These are phyloP conservation scores for Drosophila mercatorum DNA, from an alignment of 2,888 invertebrate species.

Conservation along the genomic window DNA sequence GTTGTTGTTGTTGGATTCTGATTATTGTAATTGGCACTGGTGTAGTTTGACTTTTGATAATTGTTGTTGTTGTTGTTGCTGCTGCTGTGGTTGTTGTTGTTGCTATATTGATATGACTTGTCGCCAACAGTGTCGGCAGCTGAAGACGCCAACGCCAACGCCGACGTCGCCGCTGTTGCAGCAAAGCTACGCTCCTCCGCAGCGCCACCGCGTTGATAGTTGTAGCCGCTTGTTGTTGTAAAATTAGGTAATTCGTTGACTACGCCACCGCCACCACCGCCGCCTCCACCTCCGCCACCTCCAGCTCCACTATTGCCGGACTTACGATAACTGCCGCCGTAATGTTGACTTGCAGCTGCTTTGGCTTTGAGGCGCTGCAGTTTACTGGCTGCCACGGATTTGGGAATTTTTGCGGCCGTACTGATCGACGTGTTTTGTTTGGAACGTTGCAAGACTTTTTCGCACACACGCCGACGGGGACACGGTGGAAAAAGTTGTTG, in stretches of 20 bases:
- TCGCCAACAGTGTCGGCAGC: slow-evolving; percentile 57
- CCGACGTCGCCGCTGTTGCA: slow-evolving; percentile 71
- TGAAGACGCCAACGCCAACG: slow-evolving; percentile 65
- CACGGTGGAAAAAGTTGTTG: slow-evolving; percentile 72
- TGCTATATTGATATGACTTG: slow-evolving; percentile 67
- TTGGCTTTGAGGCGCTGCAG: slow-evolving; percentile 83
- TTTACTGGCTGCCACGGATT: slow-evolving; percentile 80
- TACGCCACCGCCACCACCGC: slow-evolving; percentile 7
- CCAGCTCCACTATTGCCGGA: slow-evolving; percentile 44
- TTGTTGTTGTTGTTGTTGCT: slow-evolving; percentile 64
- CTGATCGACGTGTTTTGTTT: slow-evolving; percentile 60
- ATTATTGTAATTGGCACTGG: slow-evolving; percentile 81
- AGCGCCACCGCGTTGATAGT: slow-evolving; percentile 82
- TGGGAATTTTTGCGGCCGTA: slow-evolving; percentile 82
- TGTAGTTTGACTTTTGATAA: slow-evolving; percentile 75
- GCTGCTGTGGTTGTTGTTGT: slow-evolving; percentile 49
- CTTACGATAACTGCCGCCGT: slow-evolving; percentile 72
- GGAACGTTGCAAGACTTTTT: slow-evolving; percentile 68
- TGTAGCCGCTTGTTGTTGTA: slow-evolving; percentile 61
- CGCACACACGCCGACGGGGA: slow-evolving; percentile 37
- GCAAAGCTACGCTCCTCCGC: slow-evolving; percentile 75
- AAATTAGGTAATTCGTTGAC: slow-evolving; percentile 53
- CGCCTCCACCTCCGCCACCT: slow-evolving; percentile 11
- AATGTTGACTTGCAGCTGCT: slow-evolving; percentile 80
- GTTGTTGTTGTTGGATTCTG: slow-evolving; percentile 49